Conservation (phyloP, 2,113 vertebrate genomes). For the Chlamydotis undulata region DNA sequence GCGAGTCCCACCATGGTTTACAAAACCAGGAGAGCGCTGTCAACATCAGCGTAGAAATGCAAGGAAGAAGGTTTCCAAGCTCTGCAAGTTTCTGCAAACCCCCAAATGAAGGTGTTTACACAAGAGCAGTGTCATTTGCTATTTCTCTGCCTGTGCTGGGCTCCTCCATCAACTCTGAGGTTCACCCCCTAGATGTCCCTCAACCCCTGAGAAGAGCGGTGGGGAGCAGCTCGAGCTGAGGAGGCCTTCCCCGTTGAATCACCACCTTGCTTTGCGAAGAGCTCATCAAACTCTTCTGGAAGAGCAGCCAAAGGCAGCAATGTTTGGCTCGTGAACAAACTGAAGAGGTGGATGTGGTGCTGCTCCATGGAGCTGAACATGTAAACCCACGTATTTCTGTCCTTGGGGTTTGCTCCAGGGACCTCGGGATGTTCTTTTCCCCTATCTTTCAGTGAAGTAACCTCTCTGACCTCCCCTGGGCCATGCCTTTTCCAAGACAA, state of each 20-base stretch:
- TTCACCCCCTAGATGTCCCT: background rate
- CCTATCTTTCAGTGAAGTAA: background rate
- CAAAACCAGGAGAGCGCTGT: background rate
- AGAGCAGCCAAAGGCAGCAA: background rate
- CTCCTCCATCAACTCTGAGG: background rate
- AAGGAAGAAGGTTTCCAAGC: background rate
- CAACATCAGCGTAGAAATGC: background rate
- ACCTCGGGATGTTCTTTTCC: rapidly evolving
- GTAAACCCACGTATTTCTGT: background rate
- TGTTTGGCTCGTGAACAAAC: rapidly evolving
- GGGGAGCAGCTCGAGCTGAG: background rate
- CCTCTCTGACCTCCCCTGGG: background rate
- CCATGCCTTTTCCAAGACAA: background rate
- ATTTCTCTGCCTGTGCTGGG: background rate
- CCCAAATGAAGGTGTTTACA: background rate
- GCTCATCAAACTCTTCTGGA: background rate
- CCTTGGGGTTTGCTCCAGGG: background rate
- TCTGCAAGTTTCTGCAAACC: background rate
- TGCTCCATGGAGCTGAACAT: background rate
- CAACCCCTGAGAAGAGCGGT: rapidly evolving
- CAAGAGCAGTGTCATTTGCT: background rate
- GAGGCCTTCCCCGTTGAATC: background rate
- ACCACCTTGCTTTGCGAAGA: background rate
- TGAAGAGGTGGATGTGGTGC: background rate
- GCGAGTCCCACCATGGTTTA: background rate